These are phyloP conservation scores for Drosophila anomelani DNA, from an alignment of 2,888 invertebrate species.

Conservation along the genomic window DNA sequence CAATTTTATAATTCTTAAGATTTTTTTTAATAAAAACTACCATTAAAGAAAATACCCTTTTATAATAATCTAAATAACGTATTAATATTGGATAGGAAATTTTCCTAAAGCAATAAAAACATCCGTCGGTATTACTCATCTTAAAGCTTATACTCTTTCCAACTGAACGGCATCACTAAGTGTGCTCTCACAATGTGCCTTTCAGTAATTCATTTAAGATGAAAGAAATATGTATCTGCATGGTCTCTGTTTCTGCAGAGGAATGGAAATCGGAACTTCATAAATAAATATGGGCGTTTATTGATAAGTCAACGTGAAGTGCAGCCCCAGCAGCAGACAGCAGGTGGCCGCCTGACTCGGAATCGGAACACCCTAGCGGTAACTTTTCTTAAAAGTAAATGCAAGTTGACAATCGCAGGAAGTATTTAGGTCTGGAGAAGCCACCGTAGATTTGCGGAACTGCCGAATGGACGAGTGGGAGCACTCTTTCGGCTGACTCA, in stretches of 20 bases:
- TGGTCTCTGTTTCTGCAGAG: constrained; percentile 41
- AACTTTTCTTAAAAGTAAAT: constrained; percentile 23
- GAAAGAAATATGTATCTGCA: constrained; percentile 51
- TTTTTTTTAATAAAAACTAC: too few relatives aligned
- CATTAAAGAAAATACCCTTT: too few relatives aligned
- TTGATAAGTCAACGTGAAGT: constrained; percentile 77
- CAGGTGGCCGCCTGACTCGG: constrained; percentile 26
- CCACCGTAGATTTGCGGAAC: constrained; percentile 8
- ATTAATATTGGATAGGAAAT: too few relatives aligned
- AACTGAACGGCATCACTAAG: not conserved
- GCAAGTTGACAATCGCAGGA: constrained; percentile 13
- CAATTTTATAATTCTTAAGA: too few relatives aligned
- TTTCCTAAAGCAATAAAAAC: not conserved
- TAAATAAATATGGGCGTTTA: constrained; percentile 75
- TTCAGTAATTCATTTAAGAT: constrained; percentile 58
- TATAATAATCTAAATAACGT: too few relatives aligned
- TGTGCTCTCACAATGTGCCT: not conserved
- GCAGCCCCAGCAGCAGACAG: constrained; percentile 47
- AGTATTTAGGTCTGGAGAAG: not conserved
- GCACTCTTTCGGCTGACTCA: constrained; percentile 28
- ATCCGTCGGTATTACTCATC: not conserved
- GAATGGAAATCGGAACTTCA: constrained; percentile 73
- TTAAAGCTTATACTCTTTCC: not conserved
- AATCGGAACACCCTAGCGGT: not conserved
- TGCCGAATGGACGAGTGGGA: constrained; percentile 3